Base-by-base conservation (phyloP, 2,888 invertebrate species). In the Lobophora halterata region DNA sequence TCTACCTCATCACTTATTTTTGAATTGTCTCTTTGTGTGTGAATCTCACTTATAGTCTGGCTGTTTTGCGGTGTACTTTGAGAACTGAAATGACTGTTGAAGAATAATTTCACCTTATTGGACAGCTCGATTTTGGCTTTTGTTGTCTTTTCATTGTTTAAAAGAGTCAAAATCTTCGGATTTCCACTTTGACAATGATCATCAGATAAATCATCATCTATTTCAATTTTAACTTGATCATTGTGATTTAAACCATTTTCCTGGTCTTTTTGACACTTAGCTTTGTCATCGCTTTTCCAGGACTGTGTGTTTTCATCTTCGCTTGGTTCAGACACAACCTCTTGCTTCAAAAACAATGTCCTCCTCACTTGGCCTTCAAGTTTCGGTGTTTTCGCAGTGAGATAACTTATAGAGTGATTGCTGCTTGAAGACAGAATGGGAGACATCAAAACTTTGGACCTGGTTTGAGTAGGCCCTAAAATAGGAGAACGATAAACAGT, bases 11-110 rank as follows among this genome's bases (percentile, higher is more conserved):
- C 78, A 39, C 64, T 71, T 3, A 34, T 43, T 50, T 63, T 73
- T 0, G 66, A 56, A 38, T 46, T 64, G 8, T 65, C 59, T 42
- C 61, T 70, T 3, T 74, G 74, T 8, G 81, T 72, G 3, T 58
- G 52, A 5, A 62, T 61, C 1, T 80, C 78, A 46, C 70, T 78
- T 30, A 86, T 85, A 1, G 77, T 56, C 39, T 79, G 78, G 0
- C 76, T 71, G 13, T 69, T 57, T 39, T 76, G 75, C 0, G 82
- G 77, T 19, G 60, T 46, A 18, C 49, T 69, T 24, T 73, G 71
- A 0, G 81, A 76, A 27, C 72, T 75, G 11, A 83, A 82, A 41
- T 80, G 57, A 30, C 58, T 76, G 7, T 80, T 68, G 31, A 86
- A 83, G 50, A 66, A 86, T 19, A 63, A 61, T 56, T 71, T 77